Conservation (phyloP, 2,888 invertebrate species). For the Ectemnius continuus region DNA sequence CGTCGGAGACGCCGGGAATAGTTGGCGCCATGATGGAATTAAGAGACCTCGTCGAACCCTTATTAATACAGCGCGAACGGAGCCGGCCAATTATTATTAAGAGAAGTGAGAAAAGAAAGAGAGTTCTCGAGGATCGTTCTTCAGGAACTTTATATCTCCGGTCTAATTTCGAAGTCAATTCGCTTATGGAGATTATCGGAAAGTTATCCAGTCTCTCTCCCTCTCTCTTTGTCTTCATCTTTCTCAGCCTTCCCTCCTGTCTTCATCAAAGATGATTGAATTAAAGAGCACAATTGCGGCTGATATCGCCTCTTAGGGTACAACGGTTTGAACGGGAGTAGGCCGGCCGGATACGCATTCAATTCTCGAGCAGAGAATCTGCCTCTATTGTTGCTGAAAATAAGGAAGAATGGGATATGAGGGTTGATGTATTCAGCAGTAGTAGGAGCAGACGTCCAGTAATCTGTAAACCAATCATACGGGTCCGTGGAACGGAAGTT, state of each 20-base stretch:
- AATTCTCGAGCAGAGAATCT: too few relatives aligned
- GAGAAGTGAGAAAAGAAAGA: slow-evolving; percentile 20
- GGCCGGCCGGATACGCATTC: background rate
- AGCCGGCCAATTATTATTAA: slow-evolving; percentile 31
- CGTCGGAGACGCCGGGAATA: too few relatives aligned
- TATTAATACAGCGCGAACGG: slow-evolving; percentile 19
- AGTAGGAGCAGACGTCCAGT: slow-evolving; percentile 48
- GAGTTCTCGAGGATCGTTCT: background rate
- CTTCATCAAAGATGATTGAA: slow-evolving; percentile 24
- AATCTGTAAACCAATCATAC: slow-evolving; percentile 75
- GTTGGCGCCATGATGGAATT: background rate
- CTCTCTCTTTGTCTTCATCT: too few relatives aligned
- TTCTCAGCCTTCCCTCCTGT: too few relatives aligned
- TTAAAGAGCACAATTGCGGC: background rate
- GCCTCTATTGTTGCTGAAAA: background rate
- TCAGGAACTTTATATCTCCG: slow-evolving; percentile 19
- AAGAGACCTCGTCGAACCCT: slow-evolving; percentile 18
- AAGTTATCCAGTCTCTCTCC: slow-evolving; percentile 24
- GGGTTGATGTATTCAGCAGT: slow-evolving; percentile 27
- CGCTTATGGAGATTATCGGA: slow-evolving; percentile 47
- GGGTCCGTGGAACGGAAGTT: slow-evolving; percentile 58
- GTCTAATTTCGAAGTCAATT: slow-evolving; percentile 37
- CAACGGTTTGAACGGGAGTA: background rate
- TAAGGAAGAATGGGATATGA: slow-evolving; percentile 27
- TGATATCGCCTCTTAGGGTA: background rate